Evolutionary conservation across 2,113 vertebrate genomes (phyloP).

Genomic region (Rynchops niger): DNA sequence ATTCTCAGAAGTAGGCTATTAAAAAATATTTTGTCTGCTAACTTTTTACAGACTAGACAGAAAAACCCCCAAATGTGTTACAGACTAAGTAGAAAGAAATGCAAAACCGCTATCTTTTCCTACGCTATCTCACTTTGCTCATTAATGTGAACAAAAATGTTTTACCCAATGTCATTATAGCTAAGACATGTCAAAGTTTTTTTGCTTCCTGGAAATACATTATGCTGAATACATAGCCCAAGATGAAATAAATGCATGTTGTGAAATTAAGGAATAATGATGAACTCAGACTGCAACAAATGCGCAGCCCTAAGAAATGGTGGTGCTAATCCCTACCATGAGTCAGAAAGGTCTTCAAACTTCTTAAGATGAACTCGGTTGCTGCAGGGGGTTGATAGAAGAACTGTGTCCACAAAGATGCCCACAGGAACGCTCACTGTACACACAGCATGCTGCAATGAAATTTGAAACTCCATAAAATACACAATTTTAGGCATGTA

Average conservation of each 20-base stretch:
- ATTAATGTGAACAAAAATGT: background rate
- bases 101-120: background rate
- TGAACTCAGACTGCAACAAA: background rate
- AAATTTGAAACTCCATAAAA: background rate
- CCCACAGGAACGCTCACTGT: accelerated
- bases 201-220: background rate
- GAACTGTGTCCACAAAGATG: background rate
- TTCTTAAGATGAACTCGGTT: background rate
- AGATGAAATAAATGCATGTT: background rate
- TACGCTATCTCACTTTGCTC: background rate
- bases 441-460: background rate
- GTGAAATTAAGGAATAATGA: background rate
- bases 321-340: background rate
- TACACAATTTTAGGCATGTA: background rate
- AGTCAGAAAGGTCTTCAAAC: background rate
- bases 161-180: background rate
- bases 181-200: background rate
- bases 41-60: background rate
- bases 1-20: background rate
- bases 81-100: background rate
- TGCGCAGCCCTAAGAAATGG: background rate
- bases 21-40: background rate
- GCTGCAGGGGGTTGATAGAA: background rate
- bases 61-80: accelerated
- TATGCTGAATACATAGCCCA: background rate